These are phyloP conservation scores for Cottoperca gobio DNA, from an alignment of 2,797 vertebrate genomes.

Conservation along the genomic window DNA sequence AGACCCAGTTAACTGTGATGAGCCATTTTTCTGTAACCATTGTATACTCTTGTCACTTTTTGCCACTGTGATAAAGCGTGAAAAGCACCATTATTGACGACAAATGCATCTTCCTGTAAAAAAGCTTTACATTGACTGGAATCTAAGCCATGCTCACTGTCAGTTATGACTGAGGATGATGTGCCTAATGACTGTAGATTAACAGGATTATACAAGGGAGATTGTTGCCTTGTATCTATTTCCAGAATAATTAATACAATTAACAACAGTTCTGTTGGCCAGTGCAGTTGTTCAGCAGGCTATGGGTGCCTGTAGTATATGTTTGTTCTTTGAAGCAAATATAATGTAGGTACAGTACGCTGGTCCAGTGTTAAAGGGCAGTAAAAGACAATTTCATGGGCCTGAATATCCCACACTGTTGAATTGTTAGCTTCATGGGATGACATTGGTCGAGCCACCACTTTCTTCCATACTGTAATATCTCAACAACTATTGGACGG, in stretches of 20 bases:
- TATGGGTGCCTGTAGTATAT: background rate
- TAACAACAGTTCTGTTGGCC: slow-evolving; percentile 14
- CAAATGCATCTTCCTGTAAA: slow-evolving; percentile 41
- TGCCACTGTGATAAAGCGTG: slow-evolving; percentile 40
- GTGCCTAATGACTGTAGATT: slow-evolving; percentile 60
- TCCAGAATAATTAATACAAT: slow-evolving; percentile 27
- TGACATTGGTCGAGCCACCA: background rate
- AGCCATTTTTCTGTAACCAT: slow-evolving; percentile 23
- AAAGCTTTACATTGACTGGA: slow-evolving; percentile 42
- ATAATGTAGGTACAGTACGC: slow-evolving; percentile 1
- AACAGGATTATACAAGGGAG: slow-evolving; percentile 49
- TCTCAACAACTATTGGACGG: background rate
- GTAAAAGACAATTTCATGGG: slow-evolving; percentile 5
- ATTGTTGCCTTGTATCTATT: slow-evolving; percentile 44
- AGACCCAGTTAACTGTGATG: slow-evolving; percentile 47
- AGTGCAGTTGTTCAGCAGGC: slow-evolving; percentile 27
- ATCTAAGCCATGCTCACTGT: slow-evolving; percentile 32
- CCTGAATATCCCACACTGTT: background rate
- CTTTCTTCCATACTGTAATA: background rate
- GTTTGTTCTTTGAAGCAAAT: slow-evolving; percentile 35
- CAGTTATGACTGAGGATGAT: slow-evolving; percentile 48
- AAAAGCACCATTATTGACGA: slow-evolving; percentile 49
- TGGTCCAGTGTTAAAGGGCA: background rate
- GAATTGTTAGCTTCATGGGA: background rate
- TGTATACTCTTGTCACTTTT: slow-evolving; percentile 35